phyloP scores from a whole-genome alignment of 1,140 invertebrate genomes.

The Uloborus diversus region DNA sequence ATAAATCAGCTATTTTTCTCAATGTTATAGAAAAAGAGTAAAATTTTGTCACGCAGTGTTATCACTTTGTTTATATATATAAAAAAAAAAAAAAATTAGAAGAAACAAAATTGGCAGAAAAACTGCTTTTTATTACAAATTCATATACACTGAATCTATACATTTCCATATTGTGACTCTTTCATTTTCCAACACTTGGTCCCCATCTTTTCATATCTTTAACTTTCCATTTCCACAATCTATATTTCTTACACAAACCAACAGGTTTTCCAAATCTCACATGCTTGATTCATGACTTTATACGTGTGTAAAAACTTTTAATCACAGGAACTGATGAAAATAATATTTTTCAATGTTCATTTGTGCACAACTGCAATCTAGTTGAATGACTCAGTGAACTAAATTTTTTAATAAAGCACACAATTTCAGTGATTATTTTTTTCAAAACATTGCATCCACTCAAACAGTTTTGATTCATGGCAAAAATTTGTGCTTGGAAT shows the following conservation, averaged over 20 bases:
- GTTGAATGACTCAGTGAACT: too few relatives aligned
- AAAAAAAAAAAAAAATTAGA: too few relatives aligned
- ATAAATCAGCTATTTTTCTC: too few relatives aligned
- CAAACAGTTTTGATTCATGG: too few relatives aligned
- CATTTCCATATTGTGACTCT: slow-evolving; percentile 8
- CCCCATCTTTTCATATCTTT: slow-evolving; percentile 7
- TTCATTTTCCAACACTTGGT: slow-evolving; percentile 39
- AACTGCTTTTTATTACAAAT: slow-evolving; percentile 27
- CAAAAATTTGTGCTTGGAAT: too few relatives aligned
- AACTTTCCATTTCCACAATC: neutral
- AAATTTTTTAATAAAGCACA: too few relatives aligned
- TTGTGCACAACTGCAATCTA: neutral
- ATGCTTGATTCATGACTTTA: neutral
- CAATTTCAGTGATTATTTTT: too few relatives aligned
- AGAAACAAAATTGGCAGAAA: slow-evolving; percentile 25
- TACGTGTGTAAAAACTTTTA: neutral
- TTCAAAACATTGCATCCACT: too few relatives aligned
- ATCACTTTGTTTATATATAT: too few relatives aligned
- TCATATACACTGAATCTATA: slow-evolving; percentile 19
- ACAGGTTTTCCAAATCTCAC: neutral
- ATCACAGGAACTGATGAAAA: neutral
- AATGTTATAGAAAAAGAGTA: too few relatives aligned
- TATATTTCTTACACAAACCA: neutral
- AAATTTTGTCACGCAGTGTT: too few relatives aligned
- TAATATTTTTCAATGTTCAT: neutral